phyloP scores from a whole-genome alignment of 1,140 invertebrate species.

The Pygmarrhopalites habei region DNA sequence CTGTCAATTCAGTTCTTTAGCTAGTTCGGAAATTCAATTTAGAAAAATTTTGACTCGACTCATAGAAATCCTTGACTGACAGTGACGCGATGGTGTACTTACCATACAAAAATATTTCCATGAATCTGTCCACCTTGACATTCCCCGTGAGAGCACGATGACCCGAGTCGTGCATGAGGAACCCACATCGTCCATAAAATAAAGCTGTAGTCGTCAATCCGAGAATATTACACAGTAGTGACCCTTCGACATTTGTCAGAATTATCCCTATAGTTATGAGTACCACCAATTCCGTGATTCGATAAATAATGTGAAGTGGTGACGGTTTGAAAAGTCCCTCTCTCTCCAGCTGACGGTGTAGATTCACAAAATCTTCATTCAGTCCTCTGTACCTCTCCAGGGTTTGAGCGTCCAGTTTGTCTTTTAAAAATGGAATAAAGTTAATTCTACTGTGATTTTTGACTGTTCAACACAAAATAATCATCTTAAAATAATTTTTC shows the following conservation, averaged over 20 bases:
- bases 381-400: constrained; percentile 23
- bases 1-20: not conserved
- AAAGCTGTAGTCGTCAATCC: constrained; percentile 25
- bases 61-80: no score
- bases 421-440: constrained; percentile 14
- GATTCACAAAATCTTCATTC: constrained; percentile 27
- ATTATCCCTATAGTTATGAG: constrained; percentile 26
- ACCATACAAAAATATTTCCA: constrained; percentile 34
- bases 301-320: constrained; percentile 23
- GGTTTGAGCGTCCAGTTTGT: constrained; percentile 19
- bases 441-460: not conserved
- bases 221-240: not conserved
- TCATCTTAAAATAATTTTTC: no score
- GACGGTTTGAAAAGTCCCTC: constrained; percentile 34
- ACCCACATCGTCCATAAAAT: constrained; percentile 34
- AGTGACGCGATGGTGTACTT: not conserved
- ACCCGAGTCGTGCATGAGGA: constrained; percentile 36
- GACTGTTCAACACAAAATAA: not conserved
- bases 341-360: constrained; percentile 24
- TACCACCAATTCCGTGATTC: constrained; percentile 22
- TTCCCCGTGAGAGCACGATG: constrained; percentile 36
- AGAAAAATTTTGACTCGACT: no score
- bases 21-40: no score
- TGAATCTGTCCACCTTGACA: constrained; percentile 32
- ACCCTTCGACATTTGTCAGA: constrained; percentile 8